These are phyloP conservation scores for Unio pictorum DNA, from an alignment of 2,888 invertebrate genomes.

Conservation along the genomic window DNA sequence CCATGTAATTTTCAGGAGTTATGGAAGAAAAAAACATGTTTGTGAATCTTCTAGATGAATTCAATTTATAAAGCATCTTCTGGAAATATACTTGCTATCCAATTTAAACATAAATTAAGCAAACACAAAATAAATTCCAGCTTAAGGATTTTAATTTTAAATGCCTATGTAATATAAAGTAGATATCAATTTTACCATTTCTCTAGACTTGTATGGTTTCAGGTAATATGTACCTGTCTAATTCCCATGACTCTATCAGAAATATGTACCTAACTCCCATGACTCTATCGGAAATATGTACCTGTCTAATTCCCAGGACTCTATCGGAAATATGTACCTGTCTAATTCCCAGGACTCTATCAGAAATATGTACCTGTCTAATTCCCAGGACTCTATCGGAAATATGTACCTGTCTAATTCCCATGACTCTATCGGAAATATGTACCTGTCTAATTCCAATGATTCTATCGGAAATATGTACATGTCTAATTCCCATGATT, in stretches of 20 bases:
- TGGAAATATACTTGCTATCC: too few species aligned
- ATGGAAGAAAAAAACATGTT: too few species aligned
- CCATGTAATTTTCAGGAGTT: too few species aligned
- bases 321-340: slow-evolving; percentile 82
- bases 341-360: slow-evolving; percentile 87
- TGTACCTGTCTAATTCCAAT: slow-evolving; percentile 82
- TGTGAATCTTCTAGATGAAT: too few species aligned
- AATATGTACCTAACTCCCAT: slow-evolving; percentile 79
- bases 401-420: slow-evolving; percentile 78
- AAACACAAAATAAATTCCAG: too few species aligned
- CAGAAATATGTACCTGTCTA: slow-evolving; percentile 77
- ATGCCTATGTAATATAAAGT: too few species aligned
- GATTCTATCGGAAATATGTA: slow-evolving; percentile 80
- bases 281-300: slow-evolving; percentile 80
- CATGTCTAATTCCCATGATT: slow-evolving; percentile 85
- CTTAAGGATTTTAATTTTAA: too few species aligned
- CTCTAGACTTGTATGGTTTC: not conserved
- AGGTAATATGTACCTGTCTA: slow-evolving; percentile 74
- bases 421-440: slow-evolving; percentile 84
- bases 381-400: slow-evolving; percentile 92
- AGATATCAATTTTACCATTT: too few species aligned
- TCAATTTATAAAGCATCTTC: too few species aligned
- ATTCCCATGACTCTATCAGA: slow-evolving; percentile 88
- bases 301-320: slow-evolving; percentile 85
- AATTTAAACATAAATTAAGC: too few species aligned